Evolutionary conservation across 2,888 invertebrate genomes (phyloP).

Genomic region (Agrochola litura): DNA sequence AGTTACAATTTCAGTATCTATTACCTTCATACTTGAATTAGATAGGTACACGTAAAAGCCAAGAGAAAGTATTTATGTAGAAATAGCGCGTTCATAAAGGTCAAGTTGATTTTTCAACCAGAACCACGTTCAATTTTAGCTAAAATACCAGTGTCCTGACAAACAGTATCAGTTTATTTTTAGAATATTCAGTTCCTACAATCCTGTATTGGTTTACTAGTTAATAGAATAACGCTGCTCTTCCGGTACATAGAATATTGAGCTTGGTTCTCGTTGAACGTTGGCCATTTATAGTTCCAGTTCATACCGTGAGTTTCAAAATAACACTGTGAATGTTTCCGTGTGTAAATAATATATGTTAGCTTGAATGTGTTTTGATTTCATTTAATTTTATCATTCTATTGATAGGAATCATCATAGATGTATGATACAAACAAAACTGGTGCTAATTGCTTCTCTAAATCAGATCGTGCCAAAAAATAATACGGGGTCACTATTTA

Average conservation of each 20-base stretch:
- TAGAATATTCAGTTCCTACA: constrained; percentile 8
- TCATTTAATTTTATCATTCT: not conserved
- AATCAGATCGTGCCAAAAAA: not conserved
- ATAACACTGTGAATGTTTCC: not conserved
- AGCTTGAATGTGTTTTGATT: not conserved
- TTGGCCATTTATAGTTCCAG: constrained; percentile 21
- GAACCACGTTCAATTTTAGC: not conserved
- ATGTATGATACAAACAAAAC: not conserved
- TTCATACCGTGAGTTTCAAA: constrained; percentile 28
- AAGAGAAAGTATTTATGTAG: not conserved
- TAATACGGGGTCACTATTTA: no score
- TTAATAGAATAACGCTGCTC: constrained; percentile 23
- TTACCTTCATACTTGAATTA: not conserved
- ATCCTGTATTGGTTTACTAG: constrained; percentile 23
- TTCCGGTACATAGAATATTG: constrained; percentile 46
- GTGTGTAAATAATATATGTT: not conserved
- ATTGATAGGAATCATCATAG: not conserved
- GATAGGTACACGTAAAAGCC: not conserved
- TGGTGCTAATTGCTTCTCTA: not conserved
- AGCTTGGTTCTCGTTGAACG: constrained; percentile 17
- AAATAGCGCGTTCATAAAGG: not conserved
- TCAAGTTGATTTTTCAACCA: not conserved
- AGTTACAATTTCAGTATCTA: not conserved
- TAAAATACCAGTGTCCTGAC: not conserved
- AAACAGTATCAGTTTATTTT: constrained; percentile 22